Conservation (phyloP, 2,888 invertebrate genomes). For the Pristionchus maxplancki region DNA sequence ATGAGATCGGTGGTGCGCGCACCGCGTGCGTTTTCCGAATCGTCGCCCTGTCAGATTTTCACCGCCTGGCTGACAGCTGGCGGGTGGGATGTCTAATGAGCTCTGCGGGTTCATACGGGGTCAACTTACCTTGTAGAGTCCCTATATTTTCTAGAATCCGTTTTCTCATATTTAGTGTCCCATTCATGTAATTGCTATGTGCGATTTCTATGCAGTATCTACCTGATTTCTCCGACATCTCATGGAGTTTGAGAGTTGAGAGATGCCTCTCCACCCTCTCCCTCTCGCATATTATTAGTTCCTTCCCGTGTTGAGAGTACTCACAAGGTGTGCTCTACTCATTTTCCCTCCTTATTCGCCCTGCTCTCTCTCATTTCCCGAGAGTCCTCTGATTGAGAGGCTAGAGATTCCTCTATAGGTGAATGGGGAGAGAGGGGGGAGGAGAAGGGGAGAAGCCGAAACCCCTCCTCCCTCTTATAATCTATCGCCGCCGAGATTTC, state of each 20-base stretch:
- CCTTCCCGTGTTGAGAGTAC: not conserved
- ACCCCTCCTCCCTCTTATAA: conserved; percentile 12
- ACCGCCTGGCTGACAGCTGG: conserved; percentile 34
- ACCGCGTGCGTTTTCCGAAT: conserved; percentile 18
- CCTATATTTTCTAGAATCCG: not conserved
- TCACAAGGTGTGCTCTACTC: too few relatives aligned
- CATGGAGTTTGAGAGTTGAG: not conserved
- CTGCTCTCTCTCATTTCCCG: too few relatives aligned
- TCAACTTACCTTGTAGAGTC: not conserved
- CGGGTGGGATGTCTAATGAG: not conserved
- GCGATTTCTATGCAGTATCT: not conserved
- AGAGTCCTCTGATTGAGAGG: conserved; percentile 33
- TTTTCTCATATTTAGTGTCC: too few relatives aligned
- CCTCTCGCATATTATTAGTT: conserved; percentile 21
- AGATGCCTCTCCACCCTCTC: not conserved
- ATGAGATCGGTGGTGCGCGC: conserved; percentile 27
- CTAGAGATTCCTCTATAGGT: conserved; percentile 12
- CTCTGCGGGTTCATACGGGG: not conserved
- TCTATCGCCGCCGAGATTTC: not conserved
- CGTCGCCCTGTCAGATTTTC: conserved; percentile 34
- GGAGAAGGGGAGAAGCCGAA: not conserved
- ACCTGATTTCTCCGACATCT: not conserved
- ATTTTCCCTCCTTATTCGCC: too few relatives aligned
- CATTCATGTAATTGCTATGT: too few relatives aligned
- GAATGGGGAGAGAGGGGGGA: not conserved